phyloP scores from a whole-genome alignment of 2,888 invertebrate genomes.

The Magallana nippona region DNA sequence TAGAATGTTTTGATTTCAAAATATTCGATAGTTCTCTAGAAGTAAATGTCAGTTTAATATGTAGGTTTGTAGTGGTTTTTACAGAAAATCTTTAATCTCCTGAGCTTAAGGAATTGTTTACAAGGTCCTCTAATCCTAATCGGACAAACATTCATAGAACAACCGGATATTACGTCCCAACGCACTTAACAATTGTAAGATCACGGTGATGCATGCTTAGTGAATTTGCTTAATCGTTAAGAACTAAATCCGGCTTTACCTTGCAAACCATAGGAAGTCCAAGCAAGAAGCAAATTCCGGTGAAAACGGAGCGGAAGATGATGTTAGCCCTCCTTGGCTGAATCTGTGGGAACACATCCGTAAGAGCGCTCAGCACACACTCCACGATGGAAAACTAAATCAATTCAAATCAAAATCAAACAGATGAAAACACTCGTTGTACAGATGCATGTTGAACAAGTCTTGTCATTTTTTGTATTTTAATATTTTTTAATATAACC shows the following conservation, averaged over 20 bases:
- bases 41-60: no score
- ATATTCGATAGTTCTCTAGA: no score
- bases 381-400: conserved; percentile 80
- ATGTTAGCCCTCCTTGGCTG: conserved; percentile 64
- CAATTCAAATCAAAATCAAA: not conserved
- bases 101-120: conserved; percentile 64
- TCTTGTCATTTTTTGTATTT: no score
- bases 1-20: no score
- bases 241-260: conserved; percentile 57
- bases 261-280: conserved; percentile 75
- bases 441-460: no score
- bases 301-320: conserved; percentile 70
- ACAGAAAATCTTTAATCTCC: no score
- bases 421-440: not conserved
- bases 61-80: no score
- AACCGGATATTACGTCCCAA: conserved; percentile 68
- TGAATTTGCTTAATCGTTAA: not conserved
- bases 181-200: not conserved
- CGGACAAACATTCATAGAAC: no score
- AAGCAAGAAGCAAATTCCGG: conserved; percentile 68
- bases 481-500: not conserved
- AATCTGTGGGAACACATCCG: conserved; percentile 76
- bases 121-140: no score
- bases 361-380: conserved; percentile 77
- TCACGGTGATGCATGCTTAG: not conserved